Evolutionary conservation across 2,888 invertebrate species (phyloP), one percentile per base, ranked within the genome.

Genomic region (Tyria jacobaeae): DNA sequence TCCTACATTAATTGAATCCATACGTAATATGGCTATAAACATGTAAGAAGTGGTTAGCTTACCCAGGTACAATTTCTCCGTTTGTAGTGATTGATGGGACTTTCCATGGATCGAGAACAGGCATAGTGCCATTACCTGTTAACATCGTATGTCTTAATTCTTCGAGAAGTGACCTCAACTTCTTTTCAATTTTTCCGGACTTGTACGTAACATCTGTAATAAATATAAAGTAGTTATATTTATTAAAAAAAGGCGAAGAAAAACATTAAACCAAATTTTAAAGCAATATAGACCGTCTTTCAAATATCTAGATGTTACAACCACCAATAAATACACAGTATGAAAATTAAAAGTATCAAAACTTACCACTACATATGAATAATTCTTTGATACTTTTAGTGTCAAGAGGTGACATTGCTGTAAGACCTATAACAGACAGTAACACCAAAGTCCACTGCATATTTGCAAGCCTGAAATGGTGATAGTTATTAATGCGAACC

Each of bases 81-180:
- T 86, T 81, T 1, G 89, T 6, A 5, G 73, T 31, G 9, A 90
- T 17, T 1, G 70, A 66, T 0, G 84, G 79, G 0, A 86, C 39
- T 2, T 69, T 27, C 0, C 89, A 66, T 0, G 91, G 91, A 52
- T 91, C 91, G 57, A 91, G 61, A 0, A 88, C 75, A 0, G 91
- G 91, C 1, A 91, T 63, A 7, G 62, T 71, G 2, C 83, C 84
- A 1, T 76, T 70, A 0, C 91, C 91, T 1, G 77, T 81, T 24
- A 84, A 1, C 68, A 89, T 83, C 0, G 75, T 55, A 0, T 80
- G 64, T 15, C 88, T 73, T 0, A 87, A 14, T 1, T 68, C 62
- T 17, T 88, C 86, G 0, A 88, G 48, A 0, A 81, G 12, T 2
- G 54, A 54, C 12, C 69, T 56, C 1, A 88, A 34, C n/a, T 79